Base-by-base conservation (phyloP, 1,140 invertebrate species). In the Drosophila subobscura region DNA sequence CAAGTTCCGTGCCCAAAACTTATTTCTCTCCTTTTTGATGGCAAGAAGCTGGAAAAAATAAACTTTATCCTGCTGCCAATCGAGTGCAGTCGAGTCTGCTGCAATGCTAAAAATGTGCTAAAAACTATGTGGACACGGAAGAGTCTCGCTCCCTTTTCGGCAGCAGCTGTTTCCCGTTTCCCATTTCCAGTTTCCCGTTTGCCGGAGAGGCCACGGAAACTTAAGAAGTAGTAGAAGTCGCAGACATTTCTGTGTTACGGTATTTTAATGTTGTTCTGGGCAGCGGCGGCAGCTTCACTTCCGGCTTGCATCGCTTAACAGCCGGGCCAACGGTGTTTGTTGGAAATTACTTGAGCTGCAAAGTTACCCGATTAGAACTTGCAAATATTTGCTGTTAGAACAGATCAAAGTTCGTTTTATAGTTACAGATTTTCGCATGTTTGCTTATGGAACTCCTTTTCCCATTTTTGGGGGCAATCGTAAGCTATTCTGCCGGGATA, bases 61-160 rank as follows among this genome's bases (percentile, higher is more conserved):
- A 85, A 85, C 81, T 85, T 85, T 70, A 66, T 80, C 81, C 77
- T 64, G 74, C 73, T 54, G 74, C 61, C 86, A 85, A 80, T 74
- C 81, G 77, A 86, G 81, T 86, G 77, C 81, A 85, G 73, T 86
- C 77, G 61, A 57, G 29, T 20, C 16, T 20, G 64, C 73, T 78
- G 81, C 61, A 53, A 77, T 60, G 61, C 77, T 70, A 77, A 86
- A 77, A 86, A 79, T 85, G 67, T 84, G 76, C 76, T 84, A 85
- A 74, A 77, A 80, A 77, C 72, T 71, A 80, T 74, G 64, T 71
- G 59, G 68, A 74, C 73, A 74, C 57, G 63, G 33, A 49, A 16
- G 50, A 50, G 49, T 50, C 72, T 23, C 61, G 16, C 12, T 27
- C 16, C 16, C 29, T 20, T 33, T 33, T 46, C 10, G 59, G 53